phyloP scores from a whole-genome alignment of 2,888 invertebrate genomes.

The Drosophila trichaetosa region DNA sequence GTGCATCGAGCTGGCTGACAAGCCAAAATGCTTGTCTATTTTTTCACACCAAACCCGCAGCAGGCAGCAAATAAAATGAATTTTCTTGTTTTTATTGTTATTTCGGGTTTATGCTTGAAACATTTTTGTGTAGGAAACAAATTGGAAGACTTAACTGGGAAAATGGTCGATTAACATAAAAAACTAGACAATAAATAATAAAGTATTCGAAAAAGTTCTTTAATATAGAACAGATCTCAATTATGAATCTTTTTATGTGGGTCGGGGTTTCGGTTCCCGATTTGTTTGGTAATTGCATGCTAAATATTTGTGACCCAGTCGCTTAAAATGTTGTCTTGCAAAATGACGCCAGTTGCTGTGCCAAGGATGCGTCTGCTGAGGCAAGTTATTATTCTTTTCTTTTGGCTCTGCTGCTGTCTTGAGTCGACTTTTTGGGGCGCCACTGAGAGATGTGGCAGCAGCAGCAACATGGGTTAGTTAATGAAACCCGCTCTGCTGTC shows the following conservation, averaged over 20 bases:
- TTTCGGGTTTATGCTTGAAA: not conserved
- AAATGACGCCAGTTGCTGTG: slow-evolving; percentile 36
- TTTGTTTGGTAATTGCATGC: slow-evolving; percentile 30
- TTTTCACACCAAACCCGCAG: not conserved
- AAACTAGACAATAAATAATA: not conserved
- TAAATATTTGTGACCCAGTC: slow-evolving; percentile 26
- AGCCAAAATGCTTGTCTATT: slow-evolving; percentile 7
- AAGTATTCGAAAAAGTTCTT: not conserved
- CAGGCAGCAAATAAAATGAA: slow-evolving; percentile 9
- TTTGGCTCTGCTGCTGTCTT: slow-evolving; percentile 13
- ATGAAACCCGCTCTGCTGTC: slow-evolving; percentile 64
- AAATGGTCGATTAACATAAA: not conserved
- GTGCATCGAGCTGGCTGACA: slow-evolving; percentile 17
- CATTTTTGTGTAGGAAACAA: not conserved
- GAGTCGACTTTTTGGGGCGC: slow-evolving; percentile 26
- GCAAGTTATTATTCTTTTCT: slow-evolving; percentile 38
- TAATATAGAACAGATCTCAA: not conserved
- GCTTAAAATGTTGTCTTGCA: slow-evolving; percentile 33
- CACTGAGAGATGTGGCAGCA: slow-evolving; percentile 19
- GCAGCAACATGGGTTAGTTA: slow-evolving; percentile 51
- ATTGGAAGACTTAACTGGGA: not conserved
- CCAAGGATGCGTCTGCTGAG: slow-evolving; percentile 41
- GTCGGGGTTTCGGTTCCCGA: not conserved
- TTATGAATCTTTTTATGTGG: not conserved
- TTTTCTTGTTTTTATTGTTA: slow-evolving; percentile 8